Base-by-base conservation (phyloP, 1,140 invertebrate genomes). In the Kradibia gibbosae region DNA sequence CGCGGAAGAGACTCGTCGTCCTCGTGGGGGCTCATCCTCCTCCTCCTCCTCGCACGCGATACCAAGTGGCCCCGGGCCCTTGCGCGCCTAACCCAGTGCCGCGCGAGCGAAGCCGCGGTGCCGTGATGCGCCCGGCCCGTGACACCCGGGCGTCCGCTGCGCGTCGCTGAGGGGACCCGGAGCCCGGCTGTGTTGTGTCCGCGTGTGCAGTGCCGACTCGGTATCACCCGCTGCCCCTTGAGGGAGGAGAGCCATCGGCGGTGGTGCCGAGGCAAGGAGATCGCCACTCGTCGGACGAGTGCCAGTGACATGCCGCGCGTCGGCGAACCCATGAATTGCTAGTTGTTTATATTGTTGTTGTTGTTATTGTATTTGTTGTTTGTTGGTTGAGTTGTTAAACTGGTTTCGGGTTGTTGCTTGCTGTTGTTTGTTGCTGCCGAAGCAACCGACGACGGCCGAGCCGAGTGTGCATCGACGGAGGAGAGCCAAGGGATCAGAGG, bases 261-360 rank as follows among this genome's bases (percentile, higher is more conserved):
- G 22, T 5, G 53, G 22, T 2, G 11, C 8, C 31, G 11, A 34
- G n/a, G 3, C 17, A 17, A 45, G 42, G 50, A 3, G 20, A 20
- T 53, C 3, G 50, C 28, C 0, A 25, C 25, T 17, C 60, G 28
- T 62, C 31, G 28, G 28, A 3, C 28, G 39, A 74, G 73, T 75
- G 73, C 53, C 36, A 76, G 76, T 78, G 76, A 67, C 76, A 78
- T 78, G 76, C 76, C 62, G 76, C 76, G 60, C 42, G 36, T 25
- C 48, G 31, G 10, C 45, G 45, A 31, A 62, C 45, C 85, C 20
- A 45, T 39, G 50, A 76, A 31, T 57, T 42, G 74, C 36, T 76
- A 76, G 74, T 76, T 62, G 74, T 62, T 5, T 53, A 22, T 45
- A 17, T 53, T 53, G 50, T 53, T 8, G 50, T 53, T 53, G 20